Evolutionary conservation across 2,888 invertebrate genomes (phyloP), one percentile per base, ranked within the genome.

Genomic region (Troides helena): DNA sequence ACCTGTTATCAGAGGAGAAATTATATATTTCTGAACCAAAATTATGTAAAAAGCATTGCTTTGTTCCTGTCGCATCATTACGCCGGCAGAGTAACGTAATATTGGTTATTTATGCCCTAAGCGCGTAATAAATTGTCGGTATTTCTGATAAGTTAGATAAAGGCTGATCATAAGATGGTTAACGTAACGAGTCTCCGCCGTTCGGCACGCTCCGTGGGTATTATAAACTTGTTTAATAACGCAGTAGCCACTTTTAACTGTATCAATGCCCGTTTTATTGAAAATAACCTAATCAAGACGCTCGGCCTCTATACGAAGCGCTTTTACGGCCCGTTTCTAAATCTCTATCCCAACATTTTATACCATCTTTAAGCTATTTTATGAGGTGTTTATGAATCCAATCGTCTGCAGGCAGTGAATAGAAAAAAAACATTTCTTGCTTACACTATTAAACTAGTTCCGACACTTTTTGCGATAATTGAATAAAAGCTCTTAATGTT

Each of bases 151-250:
- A 62, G 63, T 71, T 79, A 83, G 86, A 87, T 88, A 87, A 85
- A 85, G 86, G 83, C 84, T 84, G 84, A 80, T 78, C 82, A 78
- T 87, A 86, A 86, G 77, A 80, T 85, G 82, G 81, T 80, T 78
- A 77, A 85, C 78, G 81, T 84, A 86, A 84, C 78, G 84, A 83
- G 74, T 75, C 73, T 74, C 72, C 74, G 66, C 74, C 69, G 70
- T 74, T 76, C 74, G 72, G 78, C 77, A 76, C 77, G 72, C 62
- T 71, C 73, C 72, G 73, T 64, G 72, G 72, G 65, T 72, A 73
- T 71, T 72, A 73, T 75, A 77, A 79, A 80, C 81, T 79, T 74
- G 82, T 81, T 80, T 79, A 79, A 78, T 78, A 76, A 77, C 75
- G 75, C 74, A 71, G 75, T 76, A 78, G 77, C 76, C 72, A 73